Evolutionary conservation across 2,797 vertebrate species (phyloP).

Genomic region (Arrhamphus sclerolepis): DNA sequence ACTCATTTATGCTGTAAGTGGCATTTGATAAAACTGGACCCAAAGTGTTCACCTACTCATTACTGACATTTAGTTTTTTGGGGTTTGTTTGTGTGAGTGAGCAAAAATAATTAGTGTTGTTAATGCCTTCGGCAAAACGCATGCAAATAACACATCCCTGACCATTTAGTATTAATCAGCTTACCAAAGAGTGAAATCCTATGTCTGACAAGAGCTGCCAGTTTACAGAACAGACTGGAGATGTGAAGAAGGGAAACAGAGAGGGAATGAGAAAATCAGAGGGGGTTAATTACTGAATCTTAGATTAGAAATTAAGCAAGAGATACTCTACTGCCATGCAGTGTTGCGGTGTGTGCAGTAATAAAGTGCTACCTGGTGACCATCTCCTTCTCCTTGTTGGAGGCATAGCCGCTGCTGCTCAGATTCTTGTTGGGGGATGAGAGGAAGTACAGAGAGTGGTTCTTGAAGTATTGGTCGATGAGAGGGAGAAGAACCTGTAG

Average conservation of each 20-base stretch:
- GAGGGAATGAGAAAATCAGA: conserved; percentile 48
- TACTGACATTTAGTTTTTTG: too few species aligned
- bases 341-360: not conserved
- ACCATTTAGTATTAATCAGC: conserved; percentile 39
- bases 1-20: too few species aligned
- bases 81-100: too few species aligned
- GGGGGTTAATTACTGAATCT: conserved; percentile 6
- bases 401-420: conserved; percentile 96
- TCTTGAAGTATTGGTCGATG: conserved; percentile 98
- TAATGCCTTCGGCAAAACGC: not conserved
- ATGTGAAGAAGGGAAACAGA: conserved; percentile 43
- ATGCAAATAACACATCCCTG: conserved; percentile 24
- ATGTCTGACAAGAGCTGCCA: conserved; percentile 99
- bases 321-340: conserved; percentile 8
- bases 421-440: conserved; percentile 94
- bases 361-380: conserved; percentile 86
- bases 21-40: too few species aligned
- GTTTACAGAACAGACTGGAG: conserved; percentile 97
- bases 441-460: conserved; percentile 96
- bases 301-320: conserved; percentile 15
- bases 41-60: too few species aligned
- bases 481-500: conserved; percentile 94
- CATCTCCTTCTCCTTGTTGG: conserved; percentile 99
- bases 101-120: too few species aligned
- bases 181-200: conserved; percentile 99